Evolutionary conservation across 2,113 vertebrate species (phyloP), one percentile per base, ranked within the genome.

Genomic region (Amblyopsis rosae): DNA sequence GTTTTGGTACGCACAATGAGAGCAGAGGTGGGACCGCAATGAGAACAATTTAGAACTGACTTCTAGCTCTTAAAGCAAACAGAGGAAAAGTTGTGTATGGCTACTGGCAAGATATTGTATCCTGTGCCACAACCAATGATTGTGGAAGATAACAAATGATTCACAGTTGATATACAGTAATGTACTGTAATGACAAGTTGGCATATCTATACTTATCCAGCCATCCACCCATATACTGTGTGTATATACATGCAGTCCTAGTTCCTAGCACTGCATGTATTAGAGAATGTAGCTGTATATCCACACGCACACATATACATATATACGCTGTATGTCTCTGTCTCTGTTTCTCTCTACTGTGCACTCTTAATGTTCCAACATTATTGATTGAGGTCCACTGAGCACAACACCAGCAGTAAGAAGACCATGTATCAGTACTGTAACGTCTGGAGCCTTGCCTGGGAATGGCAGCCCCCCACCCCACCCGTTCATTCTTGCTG

Each of bases 341-440:
- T 54, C 47, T 47, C 12, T 19, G n/a, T 26, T 26, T 50, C 47
- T 63, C 47, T 13, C 26, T 65, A 17, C 4, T 19, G 9, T 56
- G 10, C 9, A 17, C 51, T 57, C 61, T 47, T 69, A 67, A 45
- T 57, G 74, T 49, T 57, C 66, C 65, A 70, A 73, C 81, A 84
- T 53, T 86, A 83, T 87, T 85, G 41, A 62, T 72, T 68, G 60
- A 81, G 81, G 76, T 86, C 82, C 85, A 86, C 73, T 62, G 83
- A 75, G 55, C 59, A 0, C 12, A 16, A 64, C 77, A 82, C 73
- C 10, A 60, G 82, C 80, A 60, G 54, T 62, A 72, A 80, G 8
- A 79, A 79, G 83, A 74, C 64, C 77, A 75, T 47, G 70, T 26
- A 26, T 26, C 26, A 26, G 26, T 26, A 26, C 2, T 26, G 26